phyloP scores from a whole-genome alignment of 2,797 vertebrate genomes.

The Lophotriccus pileatus region DNA sequence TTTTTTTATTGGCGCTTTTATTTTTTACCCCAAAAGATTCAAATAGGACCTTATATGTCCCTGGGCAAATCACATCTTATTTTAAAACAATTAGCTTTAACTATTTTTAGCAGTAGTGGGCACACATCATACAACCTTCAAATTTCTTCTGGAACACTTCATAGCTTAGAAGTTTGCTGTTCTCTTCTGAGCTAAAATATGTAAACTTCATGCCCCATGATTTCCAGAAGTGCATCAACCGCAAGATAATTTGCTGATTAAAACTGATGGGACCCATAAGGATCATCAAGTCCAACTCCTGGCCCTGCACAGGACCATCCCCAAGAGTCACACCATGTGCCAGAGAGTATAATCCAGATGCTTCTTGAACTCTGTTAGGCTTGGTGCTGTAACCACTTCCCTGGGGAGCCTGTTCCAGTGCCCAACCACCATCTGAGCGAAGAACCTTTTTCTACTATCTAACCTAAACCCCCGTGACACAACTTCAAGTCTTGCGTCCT shows the following conservation, averaged over 20 bases:
- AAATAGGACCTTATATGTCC: background rate
- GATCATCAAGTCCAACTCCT: background rate
- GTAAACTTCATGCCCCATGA: background rate
- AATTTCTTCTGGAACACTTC: background rate
- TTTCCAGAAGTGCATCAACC: background rate
- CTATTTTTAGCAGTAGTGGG: background rate
- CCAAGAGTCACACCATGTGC: background rate
- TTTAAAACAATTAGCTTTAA: background rate
- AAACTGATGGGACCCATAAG: background rate
- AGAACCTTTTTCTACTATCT: background rate
- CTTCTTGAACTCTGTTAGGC: background rate
- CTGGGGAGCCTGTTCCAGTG: background rate
- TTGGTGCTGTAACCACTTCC: background rate
- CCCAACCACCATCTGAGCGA: background rate
- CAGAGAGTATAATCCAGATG: background rate
- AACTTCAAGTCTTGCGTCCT: background rate
- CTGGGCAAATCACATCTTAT: background rate
- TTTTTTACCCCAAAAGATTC: background rate
- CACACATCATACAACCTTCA: background rate
- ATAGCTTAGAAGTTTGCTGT: background rate
- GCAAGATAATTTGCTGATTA: background rate
- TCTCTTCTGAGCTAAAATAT: background rate
- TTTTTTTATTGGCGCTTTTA: background rate
- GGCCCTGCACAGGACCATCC: background rate
- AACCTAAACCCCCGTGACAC: background rate